Base-by-base conservation (phyloP, 2,888 invertebrate genomes). In the Eupithecia vulgata region DNA sequence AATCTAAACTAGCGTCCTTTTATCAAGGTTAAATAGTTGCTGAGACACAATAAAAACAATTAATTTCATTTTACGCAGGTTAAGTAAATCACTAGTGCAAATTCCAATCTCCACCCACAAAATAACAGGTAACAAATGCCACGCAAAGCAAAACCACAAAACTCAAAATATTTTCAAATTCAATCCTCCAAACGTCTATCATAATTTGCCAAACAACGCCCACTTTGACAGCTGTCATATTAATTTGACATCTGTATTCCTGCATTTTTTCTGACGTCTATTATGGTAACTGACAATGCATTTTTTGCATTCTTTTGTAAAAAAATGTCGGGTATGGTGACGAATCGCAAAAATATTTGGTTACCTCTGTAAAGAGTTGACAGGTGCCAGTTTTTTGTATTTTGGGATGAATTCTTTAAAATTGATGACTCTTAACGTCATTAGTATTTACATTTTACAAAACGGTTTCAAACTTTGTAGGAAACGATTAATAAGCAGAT, bases 151-250 rank as follows among this genome's bases (percentile, higher is more conserved):
- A 72, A 75, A 79, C 76, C 70, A 79, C 81, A 81, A 80, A 80
- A 81, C 76, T 80, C 84, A 81, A 83, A 87, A 90, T 84, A 87
- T 87, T 89, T 88, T 85, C 67, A 80, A 80, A 82, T 81, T 79
- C 71, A 74, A 75, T 80, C 80, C 79, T 77, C 59, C 61, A 72
- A 71, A 78, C 76, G 84, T 88, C 86, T 83, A 88, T 89, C 89
- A 86, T 82, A 85, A 88, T 88, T 88, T 87, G 88, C 87, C 87
- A 87, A 86, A 85, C 83, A 77, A 85, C 89, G 89, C 89, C 89
- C 85, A 85, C 84, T 85, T 84, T 90, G 91, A 91, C 93, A 92
- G 90, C 90, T 92, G 93, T 92, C 93, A 92, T 89, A 91, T 88
- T 87, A 91, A 85, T 82, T 82, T 89, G 91, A 93, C 90, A 88